phyloP scores from a whole-genome alignment of 1,140 invertebrate genomes.

The Thaumetopoea pityocampa region DNA sequence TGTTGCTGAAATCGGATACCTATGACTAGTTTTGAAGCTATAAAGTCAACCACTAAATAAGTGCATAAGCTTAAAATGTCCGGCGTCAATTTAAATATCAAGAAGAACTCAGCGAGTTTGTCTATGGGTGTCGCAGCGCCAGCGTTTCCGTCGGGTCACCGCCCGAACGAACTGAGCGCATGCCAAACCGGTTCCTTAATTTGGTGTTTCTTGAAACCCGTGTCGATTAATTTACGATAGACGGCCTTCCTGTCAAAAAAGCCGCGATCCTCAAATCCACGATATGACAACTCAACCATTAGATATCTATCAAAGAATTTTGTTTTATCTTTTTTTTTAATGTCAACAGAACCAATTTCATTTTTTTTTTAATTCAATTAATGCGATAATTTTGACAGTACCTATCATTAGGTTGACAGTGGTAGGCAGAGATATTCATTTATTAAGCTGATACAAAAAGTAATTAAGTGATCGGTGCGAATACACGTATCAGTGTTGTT shows the following conservation, averaged over 20 bases:
- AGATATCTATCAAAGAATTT: conserved; percentile 25
- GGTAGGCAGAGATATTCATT: too few species aligned
- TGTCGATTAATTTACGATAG: conserved; percentile 58
- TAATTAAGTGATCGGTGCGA: too few species aligned
- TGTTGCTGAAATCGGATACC: too few species aligned
- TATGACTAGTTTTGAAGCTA: too few species aligned
- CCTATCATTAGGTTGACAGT: conserved; percentile 7
- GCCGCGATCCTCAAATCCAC: conserved; percentile 26
- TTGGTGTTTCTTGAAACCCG: conserved; percentile 41
- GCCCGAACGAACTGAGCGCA: conserved; percentile 38
- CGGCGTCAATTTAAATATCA: conserved; percentile 21
- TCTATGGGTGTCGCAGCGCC: conserved; percentile 27
- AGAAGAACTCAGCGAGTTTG: conserved; percentile 28
- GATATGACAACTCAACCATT: conserved; percentile 39
- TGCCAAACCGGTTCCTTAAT: conserved; percentile 61
- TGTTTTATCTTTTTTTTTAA: conserved; percentile 25
- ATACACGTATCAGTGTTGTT: too few species aligned
- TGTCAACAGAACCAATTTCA: conserved; percentile 34
- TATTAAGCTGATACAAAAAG: too few species aligned
- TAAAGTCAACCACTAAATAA: too few species aligned
- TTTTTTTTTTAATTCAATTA: too few species aligned
- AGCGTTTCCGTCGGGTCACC: conserved; percentile 48
- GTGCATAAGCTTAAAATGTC: too few species aligned
- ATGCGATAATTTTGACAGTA: conserved; percentile 20
- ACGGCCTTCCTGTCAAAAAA: conserved; percentile 57